phyloP scores from a whole-genome alignment of 2,113 vertebrate genomes.

The Cynocephalus volans region DNA sequence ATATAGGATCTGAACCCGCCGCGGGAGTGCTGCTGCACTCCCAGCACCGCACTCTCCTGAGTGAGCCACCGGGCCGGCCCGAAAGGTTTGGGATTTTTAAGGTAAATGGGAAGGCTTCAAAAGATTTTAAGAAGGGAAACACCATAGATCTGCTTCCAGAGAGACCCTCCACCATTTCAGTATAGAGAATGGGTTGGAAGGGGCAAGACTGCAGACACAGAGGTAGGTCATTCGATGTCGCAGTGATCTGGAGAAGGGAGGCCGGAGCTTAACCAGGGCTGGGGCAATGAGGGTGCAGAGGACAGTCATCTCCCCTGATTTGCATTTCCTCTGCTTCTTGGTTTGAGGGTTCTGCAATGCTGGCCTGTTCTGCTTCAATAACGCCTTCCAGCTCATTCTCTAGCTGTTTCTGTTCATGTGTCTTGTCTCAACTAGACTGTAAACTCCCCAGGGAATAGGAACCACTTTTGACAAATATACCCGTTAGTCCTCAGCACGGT shows the following conservation, averaged over 20 bases:
- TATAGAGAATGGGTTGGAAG: background rate
- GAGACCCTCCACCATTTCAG: background rate
- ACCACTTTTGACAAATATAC: background rate
- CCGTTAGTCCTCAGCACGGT: background rate
- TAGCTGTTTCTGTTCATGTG: background rate
- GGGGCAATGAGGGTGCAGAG: fast-evolving
- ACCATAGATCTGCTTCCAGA: background rate
- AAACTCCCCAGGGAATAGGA: background rate
- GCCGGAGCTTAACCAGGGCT: fast-evolving
- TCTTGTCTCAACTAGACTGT: constrained; percentile 1
- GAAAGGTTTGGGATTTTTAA: background rate
- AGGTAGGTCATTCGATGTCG: fast-evolving
- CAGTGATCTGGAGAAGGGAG: background rate
- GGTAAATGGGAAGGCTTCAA: background rate
- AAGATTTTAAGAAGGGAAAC: background rate
- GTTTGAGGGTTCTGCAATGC: background rate
- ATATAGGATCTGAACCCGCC: too few species aligned
- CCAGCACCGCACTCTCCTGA: too few species aligned
- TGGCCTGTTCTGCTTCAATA: background rate
- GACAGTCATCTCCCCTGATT: background rate
- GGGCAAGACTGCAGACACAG: background rate
- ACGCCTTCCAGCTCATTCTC: background rate
- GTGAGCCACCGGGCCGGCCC: too few species aligned
- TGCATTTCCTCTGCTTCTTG: background rate
- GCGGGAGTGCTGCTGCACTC: too few species aligned